A percentile compares a stretch with the other conserved stretches of the same genome.
Conservation (phyloP, 2,888 invertebrate genomes). For the Argynnis bischoffii region DNA sequence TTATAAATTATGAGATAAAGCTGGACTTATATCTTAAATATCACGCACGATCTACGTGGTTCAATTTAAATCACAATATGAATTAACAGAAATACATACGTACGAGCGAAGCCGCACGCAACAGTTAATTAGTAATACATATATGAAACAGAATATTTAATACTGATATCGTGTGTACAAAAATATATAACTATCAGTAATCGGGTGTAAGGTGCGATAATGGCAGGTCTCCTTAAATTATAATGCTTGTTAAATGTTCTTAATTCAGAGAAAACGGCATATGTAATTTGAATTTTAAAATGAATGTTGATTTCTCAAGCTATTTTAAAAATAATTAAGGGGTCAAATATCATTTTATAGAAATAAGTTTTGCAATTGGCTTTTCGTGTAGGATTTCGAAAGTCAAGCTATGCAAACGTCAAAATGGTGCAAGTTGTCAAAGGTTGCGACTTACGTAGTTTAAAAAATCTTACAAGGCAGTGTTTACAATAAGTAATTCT, state of each 20-base stretch:
- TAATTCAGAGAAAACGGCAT: background rate
- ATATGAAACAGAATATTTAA: background rate
- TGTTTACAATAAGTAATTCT: slow-evolving; percentile 64
- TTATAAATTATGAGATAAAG: no score
- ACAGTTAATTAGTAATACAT: background rate
- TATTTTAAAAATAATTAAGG: background rate
- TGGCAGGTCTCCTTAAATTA: background rate
- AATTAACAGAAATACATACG: no score
- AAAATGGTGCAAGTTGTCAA: slow-evolving; percentile 80
- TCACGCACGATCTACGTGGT: background rate
- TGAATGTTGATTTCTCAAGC: slow-evolving; percentile 5
- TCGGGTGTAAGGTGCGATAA: background rate
- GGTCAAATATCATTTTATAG: slow-evolving; percentile 2
- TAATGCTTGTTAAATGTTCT: background rate
- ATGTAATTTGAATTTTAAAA: slow-evolving; percentile 17
- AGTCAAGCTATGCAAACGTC: slow-evolving; percentile 68
- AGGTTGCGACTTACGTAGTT: slow-evolving; percentile 69
- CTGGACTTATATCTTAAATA: background rate
- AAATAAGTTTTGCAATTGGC: slow-evolving; percentile 41
- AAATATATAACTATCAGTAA: background rate
- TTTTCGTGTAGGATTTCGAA: slow-evolving; percentile 43
- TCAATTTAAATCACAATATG: no score
- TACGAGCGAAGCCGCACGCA: background rate
- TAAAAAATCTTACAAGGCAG: slow-evolving; percentile 63
- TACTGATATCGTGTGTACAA: background rate